phyloP scores from a whole-genome alignment of 1,140 invertebrate species.

The Sitophilus oryzae region DNA sequence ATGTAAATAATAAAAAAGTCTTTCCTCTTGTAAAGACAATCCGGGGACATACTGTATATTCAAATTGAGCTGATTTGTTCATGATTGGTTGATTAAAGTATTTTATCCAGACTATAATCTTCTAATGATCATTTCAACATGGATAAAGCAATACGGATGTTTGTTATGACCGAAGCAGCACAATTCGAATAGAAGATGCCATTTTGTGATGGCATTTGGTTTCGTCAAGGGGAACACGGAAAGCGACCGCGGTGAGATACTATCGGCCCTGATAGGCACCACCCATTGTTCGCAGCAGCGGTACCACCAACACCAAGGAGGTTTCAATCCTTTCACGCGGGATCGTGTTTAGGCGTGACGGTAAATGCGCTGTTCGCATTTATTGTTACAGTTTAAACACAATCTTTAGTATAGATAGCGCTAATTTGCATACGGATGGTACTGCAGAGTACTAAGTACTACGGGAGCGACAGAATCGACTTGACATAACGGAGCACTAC shows the following conservation, averaged over 20 bases:
- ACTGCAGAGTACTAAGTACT: neutral
- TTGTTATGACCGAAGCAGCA: neutral
- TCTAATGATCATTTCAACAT: too few species aligned
- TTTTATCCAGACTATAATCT: too few species aligned
- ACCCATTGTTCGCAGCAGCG: conserved; percentile 26
- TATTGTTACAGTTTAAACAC: conserved; percentile 28
- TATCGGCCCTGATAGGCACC: conserved; percentile 27
- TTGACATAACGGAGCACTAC: neutral
- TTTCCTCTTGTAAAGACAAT: too few species aligned
- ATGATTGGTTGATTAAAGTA: too few species aligned
- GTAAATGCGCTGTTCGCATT: conserved; percentile 26
- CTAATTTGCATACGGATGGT: conserved; percentile 21
- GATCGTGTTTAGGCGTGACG: conserved; percentile 30
- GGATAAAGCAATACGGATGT: too few species aligned
- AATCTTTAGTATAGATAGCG: conserved; percentile 21
- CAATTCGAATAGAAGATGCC: conserved; percentile 7
- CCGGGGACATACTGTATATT: too few species aligned
- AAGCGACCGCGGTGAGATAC: conserved; percentile 16
- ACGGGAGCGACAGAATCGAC: conserved; percentile 9
- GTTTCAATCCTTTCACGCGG: conserved; percentile 26
- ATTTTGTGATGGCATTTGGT: conserved; percentile 17
- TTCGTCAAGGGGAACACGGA: conserved; percentile 14
- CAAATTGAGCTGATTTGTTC: too few species aligned
- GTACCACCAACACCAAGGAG: conserved; percentile 20
- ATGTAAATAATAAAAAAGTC: too few species aligned